Evolutionary conservation across 2,888 invertebrate species (phyloP), one percentile per base, ranked within the genome.

Genomic region (Scaptomyza polygonia): DNA sequence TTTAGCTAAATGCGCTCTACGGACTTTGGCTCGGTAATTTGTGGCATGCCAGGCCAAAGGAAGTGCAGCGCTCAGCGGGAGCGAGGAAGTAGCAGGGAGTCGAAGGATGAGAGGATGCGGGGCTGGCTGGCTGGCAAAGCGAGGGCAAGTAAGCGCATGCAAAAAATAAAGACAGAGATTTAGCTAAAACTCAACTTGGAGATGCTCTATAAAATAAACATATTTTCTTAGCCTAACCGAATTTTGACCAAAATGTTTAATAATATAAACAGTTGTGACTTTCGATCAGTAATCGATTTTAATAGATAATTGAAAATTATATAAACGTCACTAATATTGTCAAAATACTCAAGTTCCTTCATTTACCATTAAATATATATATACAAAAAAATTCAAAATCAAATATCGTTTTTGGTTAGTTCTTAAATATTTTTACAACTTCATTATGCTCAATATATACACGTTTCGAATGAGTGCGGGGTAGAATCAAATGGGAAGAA

Each of bases 1-100:
- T 85, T 85, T 85, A 72, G 88, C 86, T 82, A 82, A 84, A 84
- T 87, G 86, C 71, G 79, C 87, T 83, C 68, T 54, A 67, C 70
- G 82, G 86, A 87, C 86, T 77, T 74, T 71, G 82, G 55, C 77
- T 68, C 66, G 72, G 77, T 79, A 85, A 85, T 85, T 87, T 87
- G 83, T 83, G 83, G 83, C 82, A 67, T 66, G 71, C 77, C 63
- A 63, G 42, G 49, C 56, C 48, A 40, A 45, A 18, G 30, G 25
- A 40, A 14, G 29, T 29, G 45, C 34, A 30, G 32, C 47, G 42
- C 48, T 8, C 36, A 44, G 45, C 30, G 11, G 40, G 39, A 52
- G 56, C n/a, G 55, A 16, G 25, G 25, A 25, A 25, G 40, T 18
- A 18, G 14, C n/a, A 8, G 18, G 18, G 11, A 34, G n/a, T 1